Base-by-base conservation (phyloP, 2,113 vertebrate genomes). In the Propithecus coquereli region DNA sequence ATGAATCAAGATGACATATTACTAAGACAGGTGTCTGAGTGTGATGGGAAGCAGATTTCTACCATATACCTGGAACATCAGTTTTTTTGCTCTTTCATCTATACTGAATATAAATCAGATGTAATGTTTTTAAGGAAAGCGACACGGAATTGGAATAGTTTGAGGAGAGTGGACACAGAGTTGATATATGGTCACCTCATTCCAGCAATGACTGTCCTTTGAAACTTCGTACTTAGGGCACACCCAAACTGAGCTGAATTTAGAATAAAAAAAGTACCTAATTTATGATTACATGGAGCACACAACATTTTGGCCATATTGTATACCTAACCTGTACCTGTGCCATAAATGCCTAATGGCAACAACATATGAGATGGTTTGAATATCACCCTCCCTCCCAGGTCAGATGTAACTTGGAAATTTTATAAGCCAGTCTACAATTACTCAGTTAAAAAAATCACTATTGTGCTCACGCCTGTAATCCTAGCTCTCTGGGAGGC, bases 71-170 rank as follows among this genome's bases (percentile, higher is more conserved):
- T 92, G 22, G 74, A 84, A 65, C 80, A 30, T 27, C 22, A 80
- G 73, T 88, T 84, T 27, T 50, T 84, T 95, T 94, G 9, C 40
- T 92, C 27, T 80, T 93, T 93, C 43, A 54, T 66, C 14, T 95
- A 54, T 20, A 83, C 43, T 27, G 30, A 89, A 68, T 74, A 61
- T 73, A 80, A 88, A 80, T 43, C 13, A 65, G 59, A 68, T 54
- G 34, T 7, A 80, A 45, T 34, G 7, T 18, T 63, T 89, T 34
- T 59, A 59, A 34, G 18, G 27, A 40, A 95, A 91, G 8, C 68
- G 63, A 18, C 6, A 85, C 65, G 14, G 23, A 59, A 85, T 27
- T 30, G 54, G 11, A n/a, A 63, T 47, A 76, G 40, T 40, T 87
- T 89, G 40, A 95, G 37, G 18, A 18, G 30, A 54, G 2, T 30